Evolutionary conservation across 2,888 invertebrate species (phyloP), one percentile per base, ranked within the genome.

Genomic region (Eilema depressum): DNA sequence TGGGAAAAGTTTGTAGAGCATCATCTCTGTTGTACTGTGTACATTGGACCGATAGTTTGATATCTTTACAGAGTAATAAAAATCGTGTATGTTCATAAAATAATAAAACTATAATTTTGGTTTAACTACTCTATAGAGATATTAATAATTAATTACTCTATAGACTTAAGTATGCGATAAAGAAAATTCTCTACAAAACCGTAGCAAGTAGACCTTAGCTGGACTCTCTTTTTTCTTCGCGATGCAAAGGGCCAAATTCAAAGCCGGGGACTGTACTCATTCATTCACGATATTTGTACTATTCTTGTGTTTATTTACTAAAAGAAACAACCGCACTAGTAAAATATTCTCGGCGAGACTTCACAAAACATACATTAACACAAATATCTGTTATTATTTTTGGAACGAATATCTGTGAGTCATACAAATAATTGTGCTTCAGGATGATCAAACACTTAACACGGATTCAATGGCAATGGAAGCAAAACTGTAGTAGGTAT

Each of bases 371-470:
- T 53, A 53, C 53, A 53, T n/a, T 53, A 53, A 7, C 53, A 53
- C 53, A n/a, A 53, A 53, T 53, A 53, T 53, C 53, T n/a, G 53
- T 53, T 53, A 53, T 53, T 53, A 53, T 53, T 53, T 53, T 53
- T n/a, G 53, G 26, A 4, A n/a, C 63, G 47, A 14, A 11, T 26
- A 63, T 47, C 41, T 17, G 47, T 47, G 25, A 17, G 47, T 14
- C 20, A 25, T 37, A 23, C 63, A 12, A 63, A 41, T 63, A 63
- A 57, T 69, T 75, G 73, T 77, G 56, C 26, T 66, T 41, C 14
- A 60, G 12, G 25, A 64, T 56, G 20, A 47, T 47, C 47, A 7
- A 47, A 47, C 1, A 17, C 47, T 47, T 20, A 47, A 20, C 47
- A 47, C 47, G 4, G 7, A 47, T 47, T 47, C 47, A 47, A 20